Percentiles rank a stretch among this genome's conserved stretches.
phyloP scores from a whole-genome alignment of 1,140 invertebrate genomes.

The Rhagoletis pomonella region DNA sequence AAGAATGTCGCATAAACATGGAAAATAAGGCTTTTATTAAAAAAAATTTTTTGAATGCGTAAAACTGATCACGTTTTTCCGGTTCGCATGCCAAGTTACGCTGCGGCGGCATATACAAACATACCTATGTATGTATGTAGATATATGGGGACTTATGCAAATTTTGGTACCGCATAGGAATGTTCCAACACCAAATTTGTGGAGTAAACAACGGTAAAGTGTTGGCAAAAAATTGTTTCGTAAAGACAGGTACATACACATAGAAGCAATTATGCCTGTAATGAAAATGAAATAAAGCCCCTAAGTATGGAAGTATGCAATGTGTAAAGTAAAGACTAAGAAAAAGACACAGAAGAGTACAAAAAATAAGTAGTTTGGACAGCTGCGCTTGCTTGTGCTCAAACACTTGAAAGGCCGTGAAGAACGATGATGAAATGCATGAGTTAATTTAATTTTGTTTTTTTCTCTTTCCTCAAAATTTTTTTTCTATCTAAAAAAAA shows the following conservation, averaged over 20 bases:
- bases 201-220: slow-evolving; percentile 35
- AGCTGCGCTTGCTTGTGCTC: background rate
- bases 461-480: too few relatives aligned
- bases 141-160: slow-evolving; percentile 3
- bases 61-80: slow-evolving; percentile 40
- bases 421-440: slow-evolving; percentile 5
- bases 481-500: too few relatives aligned
- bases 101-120: background rate
- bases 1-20: background rate
- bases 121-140: too few relatives aligned
- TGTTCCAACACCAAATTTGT: slow-evolving; percentile 24
- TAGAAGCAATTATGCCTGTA: too few relatives aligned
- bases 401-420: background rate
- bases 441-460: too few relatives aligned
- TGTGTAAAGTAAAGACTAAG: too few relatives aligned
- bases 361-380: background rate
- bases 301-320: background rate
- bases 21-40: background rate
- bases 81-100: background rate
- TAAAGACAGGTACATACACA: background rate
- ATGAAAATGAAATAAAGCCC: background rate
- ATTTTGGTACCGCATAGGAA: background rate
- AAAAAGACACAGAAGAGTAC: background rate
- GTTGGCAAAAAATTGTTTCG: slow-evolving; percentile 16
- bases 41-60: slow-evolving; percentile 6